These are phyloP conservation scores for Macrobrachium rosenbergii DNA, from an alignment of 1,140 invertebrate genomes.

Conservation along the genomic window DNA sequence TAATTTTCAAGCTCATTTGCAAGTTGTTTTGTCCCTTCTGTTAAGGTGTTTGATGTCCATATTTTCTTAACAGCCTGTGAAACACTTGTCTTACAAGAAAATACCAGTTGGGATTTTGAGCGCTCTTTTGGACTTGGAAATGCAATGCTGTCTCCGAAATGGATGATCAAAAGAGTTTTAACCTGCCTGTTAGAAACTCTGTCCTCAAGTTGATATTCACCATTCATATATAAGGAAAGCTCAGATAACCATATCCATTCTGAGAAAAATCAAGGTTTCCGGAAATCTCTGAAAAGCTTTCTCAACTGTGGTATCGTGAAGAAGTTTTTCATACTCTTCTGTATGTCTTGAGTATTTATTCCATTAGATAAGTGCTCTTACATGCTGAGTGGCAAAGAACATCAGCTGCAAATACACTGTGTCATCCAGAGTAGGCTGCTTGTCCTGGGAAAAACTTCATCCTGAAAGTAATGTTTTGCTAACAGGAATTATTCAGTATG, in stretches of 20 bases:
- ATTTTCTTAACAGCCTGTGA: conserved; percentile 6
- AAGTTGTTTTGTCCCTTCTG: conserved; percentile 16
- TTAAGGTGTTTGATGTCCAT: conserved; percentile 17
- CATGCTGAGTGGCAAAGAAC: conserved; percentile 35
- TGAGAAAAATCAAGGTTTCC: too few relatives aligned
- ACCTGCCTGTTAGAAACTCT: neutral
- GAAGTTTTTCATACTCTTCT: neutral
- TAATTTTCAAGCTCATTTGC: conserved; percentile 16
- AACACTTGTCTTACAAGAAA: neutral
- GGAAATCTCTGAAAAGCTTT: too few relatives aligned
- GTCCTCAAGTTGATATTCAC: conserved; percentile 17
- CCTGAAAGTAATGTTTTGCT: conserved; percentile 31
- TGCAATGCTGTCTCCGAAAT: conserved; percentile 1
- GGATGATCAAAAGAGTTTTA: conserved; percentile 13
- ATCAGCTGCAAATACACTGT: conserved; percentile 34
- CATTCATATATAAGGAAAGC: conserved; percentile 20
- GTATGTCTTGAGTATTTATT: conserved; percentile 16
- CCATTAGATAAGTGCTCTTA: conserved; percentile 37
- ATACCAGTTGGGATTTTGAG: conserved; percentile 19
- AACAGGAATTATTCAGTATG: conserved; percentile 18
- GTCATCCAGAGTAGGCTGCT: neutral
- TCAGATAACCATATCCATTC: neutral
- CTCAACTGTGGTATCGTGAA: conserved; percentile 7
- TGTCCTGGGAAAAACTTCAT: conserved; percentile 42
- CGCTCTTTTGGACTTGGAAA: conserved; percentile 19